Evolutionary conservation across 1,140 invertebrate genomes (phyloP).

Genomic region (Neocloeon triangulifer): DNA sequence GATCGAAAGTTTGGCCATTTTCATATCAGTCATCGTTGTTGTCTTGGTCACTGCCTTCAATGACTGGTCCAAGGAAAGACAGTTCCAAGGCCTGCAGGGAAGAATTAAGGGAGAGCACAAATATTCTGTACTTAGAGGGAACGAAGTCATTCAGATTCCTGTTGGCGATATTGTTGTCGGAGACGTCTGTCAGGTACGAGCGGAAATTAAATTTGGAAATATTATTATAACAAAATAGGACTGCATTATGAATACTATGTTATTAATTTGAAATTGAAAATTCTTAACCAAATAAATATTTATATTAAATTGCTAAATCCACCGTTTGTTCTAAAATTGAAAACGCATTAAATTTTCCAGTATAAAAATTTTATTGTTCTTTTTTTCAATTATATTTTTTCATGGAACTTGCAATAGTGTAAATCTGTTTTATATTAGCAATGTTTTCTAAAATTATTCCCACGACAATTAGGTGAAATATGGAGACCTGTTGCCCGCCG

Average conservation of each 20-base stretch:
- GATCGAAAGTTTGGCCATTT: slow-evolving; percentile 42
- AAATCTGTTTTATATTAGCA: too few relatives aligned
- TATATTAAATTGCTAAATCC: too few relatives aligned
- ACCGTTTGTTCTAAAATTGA: too few relatives aligned
- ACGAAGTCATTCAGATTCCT: slow-evolving; percentile 29
- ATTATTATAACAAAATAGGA: too few relatives aligned
- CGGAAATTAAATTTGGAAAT: not conserved
- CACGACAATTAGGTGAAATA: slow-evolving; percentile 30
- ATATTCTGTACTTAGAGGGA: slow-evolving; percentile 37
- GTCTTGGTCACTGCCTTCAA: slow-evolving; percentile 43
- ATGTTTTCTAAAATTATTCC: too few relatives aligned
- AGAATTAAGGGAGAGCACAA: slow-evolving; percentile 44
- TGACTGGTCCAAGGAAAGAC: slow-evolving; percentile 40
- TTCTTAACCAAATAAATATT: too few relatives aligned
- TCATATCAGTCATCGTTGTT: slow-evolving; percentile 35
- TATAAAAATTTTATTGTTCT: not conserved
- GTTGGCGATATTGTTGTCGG: slow-evolving; percentile 44
- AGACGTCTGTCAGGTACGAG: slow-evolving; percentile 35
- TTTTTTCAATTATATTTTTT: not conserved
- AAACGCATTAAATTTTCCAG: too few relatives aligned
- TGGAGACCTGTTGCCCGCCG: slow-evolving; percentile 41
- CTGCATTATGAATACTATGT: too few relatives aligned
- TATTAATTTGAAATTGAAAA: not conserved
- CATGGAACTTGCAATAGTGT: too few relatives aligned
- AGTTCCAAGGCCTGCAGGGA: slow-evolving; percentile 40